phyloP scores from a whole-genome alignment of 1,140 invertebrate species.

The Tetraneura akinire region DNA sequence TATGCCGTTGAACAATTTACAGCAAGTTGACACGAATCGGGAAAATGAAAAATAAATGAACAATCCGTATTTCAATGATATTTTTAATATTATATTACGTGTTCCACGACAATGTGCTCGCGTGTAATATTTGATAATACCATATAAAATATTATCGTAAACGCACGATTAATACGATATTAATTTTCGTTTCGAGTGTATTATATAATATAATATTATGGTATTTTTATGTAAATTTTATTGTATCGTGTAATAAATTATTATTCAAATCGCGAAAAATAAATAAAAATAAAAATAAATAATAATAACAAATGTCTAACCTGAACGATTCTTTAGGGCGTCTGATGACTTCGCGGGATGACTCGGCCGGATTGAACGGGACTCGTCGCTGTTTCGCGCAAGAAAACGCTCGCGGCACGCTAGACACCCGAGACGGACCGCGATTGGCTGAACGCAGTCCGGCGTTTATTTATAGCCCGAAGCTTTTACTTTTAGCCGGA shows the following conservation, averaged over 20 bases:
- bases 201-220: too few species aligned
- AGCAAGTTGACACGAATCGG: constrained; percentile 39
- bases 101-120: too few species aligned
- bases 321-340: constrained; percentile 1
- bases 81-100: too few species aligned
- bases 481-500: constrained; percentile 49
- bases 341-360: constrained; percentile 21
- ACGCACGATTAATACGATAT: too few species aligned
- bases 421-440: constrained; percentile 28
- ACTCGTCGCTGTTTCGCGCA: background rate
- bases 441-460: constrained; percentile 12
- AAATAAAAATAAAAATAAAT: background rate
- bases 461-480: constrained; percentile 27
- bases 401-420: background rate
- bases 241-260: too few species aligned
- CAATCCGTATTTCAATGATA: too few species aligned
- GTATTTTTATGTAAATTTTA: too few species aligned
- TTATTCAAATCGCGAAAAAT: too few species aligned
- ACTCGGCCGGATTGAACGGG: constrained; percentile 41
- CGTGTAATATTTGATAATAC: too few species aligned
- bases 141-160: too few species aligned
- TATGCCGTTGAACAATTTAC: constrained; percentile 47
- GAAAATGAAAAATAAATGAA: too few species aligned
- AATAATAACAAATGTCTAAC: background rate
- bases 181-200: too few species aligned